phyloP scores from a whole-genome alignment of 2,797 vertebrate genomes.

The Chromobotia macracanthus region DNA sequence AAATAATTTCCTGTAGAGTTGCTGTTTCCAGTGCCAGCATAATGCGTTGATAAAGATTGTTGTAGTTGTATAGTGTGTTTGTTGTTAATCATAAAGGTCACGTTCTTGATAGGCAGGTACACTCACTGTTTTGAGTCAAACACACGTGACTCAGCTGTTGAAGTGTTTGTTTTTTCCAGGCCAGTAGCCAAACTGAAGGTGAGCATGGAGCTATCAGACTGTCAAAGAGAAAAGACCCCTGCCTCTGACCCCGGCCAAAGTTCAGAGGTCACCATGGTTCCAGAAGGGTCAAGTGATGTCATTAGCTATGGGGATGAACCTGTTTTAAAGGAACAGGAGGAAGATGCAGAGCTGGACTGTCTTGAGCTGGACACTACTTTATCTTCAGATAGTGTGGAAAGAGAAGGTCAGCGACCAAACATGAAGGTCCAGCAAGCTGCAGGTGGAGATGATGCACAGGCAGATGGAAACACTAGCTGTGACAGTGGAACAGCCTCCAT shows the following conservation, averaged over 20 bases:
- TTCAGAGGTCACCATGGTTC: conserved; percentile 54
- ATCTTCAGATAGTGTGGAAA: conserved; percentile 45
- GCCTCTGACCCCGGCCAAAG: conserved; percentile 60
- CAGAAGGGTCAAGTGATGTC: conserved; percentile 23
- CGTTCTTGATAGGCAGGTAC: not conserved
- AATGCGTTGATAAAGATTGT: not conserved
- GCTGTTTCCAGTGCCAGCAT: not conserved
- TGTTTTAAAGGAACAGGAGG: conserved; percentile 51
- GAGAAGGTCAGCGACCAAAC: conserved; percentile 38
- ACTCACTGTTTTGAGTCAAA: not conserved
- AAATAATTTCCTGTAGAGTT: not conserved
- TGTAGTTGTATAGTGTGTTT: not conserved
- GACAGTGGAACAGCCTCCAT: conserved; percentile 56
- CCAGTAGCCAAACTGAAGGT: conserved; percentile 56
- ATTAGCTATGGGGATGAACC: conserved; percentile 48
- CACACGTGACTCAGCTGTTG: not conserved
- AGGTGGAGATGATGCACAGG: conserved; percentile 27
- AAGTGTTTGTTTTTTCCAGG: conserved; percentile 41
- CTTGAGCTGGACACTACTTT: conserved; percentile 55
- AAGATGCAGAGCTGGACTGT: conserved; percentile 53
- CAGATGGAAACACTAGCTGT: conserved; percentile 52
- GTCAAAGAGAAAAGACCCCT: conserved; percentile 47
- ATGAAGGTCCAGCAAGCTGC: conserved; percentile 39
- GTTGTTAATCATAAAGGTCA: conserved; percentile 11
- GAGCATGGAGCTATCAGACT: conserved; percentile 67